A percentile compares a stretch with the other conserved stretches of the same genome.
Conservation (phyloP, 2,113 vertebrate species). For the Carassius auratus region DNA sequence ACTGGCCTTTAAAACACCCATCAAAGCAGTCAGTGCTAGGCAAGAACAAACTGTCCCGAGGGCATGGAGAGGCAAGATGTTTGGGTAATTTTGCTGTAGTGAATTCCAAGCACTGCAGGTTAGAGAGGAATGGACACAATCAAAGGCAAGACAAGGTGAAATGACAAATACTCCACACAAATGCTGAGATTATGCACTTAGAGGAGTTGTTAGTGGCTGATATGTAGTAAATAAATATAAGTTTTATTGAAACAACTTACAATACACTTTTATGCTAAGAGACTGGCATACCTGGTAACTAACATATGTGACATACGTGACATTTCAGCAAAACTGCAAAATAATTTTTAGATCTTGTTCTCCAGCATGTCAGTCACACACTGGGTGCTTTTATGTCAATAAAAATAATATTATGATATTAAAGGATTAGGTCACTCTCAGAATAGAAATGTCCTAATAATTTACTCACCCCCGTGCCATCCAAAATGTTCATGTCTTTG, state of each 20-base stretch:
- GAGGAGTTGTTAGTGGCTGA: neutral
- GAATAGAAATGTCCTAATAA: too few species aligned
- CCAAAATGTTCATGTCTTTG: too few species aligned
- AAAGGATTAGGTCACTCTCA: too few species aligned
- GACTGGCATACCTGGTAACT: neutral
- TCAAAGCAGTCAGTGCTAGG: constrained; percentile 9
- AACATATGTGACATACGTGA: neutral
- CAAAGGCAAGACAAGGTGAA: constrained; percentile 27
- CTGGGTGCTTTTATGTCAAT: too few species aligned
- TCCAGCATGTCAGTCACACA: too few species aligned
- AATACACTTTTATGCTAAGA: neutral
- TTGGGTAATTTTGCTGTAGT: neutral
- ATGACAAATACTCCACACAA: neutral
- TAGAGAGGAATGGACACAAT: constrained; percentile 5
- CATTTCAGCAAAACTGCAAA: too few species aligned
- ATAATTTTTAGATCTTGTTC: too few species aligned
- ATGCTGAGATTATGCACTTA: neutral
- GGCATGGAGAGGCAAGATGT: constrained; percentile 27
- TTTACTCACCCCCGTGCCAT: too few species aligned
- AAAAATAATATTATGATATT: too few species aligned
- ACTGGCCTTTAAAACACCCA: constrained; percentile 35
- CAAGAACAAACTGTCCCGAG: constrained; percentile 16
- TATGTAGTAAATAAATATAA: neutral
- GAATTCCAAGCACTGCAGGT: constrained; percentile 18
- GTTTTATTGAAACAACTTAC: neutral